Percentiles rank a stretch among this genome's conserved stretches.
Conservation (phyloP, 2,113 vertebrate genomes). For the Natator depressus region DNA sequence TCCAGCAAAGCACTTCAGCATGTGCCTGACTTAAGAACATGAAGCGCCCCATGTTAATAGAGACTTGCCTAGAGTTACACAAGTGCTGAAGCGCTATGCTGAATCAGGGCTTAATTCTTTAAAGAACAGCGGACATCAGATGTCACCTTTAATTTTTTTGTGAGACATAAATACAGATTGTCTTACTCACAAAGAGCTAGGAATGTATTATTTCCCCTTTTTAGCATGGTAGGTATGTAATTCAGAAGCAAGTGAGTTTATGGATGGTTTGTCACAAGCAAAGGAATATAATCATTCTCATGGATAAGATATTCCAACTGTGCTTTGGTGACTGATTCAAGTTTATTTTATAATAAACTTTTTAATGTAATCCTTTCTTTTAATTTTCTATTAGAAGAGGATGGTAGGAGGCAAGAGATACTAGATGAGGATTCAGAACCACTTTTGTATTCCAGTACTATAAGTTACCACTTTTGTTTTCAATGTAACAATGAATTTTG, state of each 20-base stretch:
- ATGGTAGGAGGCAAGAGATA: constrained; percentile 63
- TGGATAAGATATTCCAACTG: constrained; percentile 54
- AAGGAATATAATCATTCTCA: constrained; percentile 54
- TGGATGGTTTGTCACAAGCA: constrained; percentile 51
- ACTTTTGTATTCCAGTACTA: constrained; percentile 58
- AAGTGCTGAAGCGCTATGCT: not conserved
- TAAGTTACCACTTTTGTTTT: constrained; percentile 15
- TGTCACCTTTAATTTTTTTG: constrained; percentile 30
- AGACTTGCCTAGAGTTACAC: not conserved
- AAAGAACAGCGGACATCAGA: constrained; percentile 5
- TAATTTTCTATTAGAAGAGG: constrained; percentile 61
- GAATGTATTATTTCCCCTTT: constrained; percentile 25
- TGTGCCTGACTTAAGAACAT: not conserved
- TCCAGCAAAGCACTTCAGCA: not conserved
- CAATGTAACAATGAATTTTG: not conserved
- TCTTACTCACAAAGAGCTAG: constrained; percentile 6
- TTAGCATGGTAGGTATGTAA: constrained; percentile 32
- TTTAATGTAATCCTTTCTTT: constrained; percentile 64
- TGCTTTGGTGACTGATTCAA: constrained; percentile 69
- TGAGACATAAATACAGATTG: constrained; percentile 32
- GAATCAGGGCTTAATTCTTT: constrained; percentile 31
- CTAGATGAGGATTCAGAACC: constrained; percentile 47
- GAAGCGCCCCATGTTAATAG: not conserved
- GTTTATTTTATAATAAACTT: constrained; percentile 70
- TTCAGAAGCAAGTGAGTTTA: constrained; percentile 54